Conservation (phyloP, 2,888 invertebrate species). For the Aleiodes leptofemur region DNA sequence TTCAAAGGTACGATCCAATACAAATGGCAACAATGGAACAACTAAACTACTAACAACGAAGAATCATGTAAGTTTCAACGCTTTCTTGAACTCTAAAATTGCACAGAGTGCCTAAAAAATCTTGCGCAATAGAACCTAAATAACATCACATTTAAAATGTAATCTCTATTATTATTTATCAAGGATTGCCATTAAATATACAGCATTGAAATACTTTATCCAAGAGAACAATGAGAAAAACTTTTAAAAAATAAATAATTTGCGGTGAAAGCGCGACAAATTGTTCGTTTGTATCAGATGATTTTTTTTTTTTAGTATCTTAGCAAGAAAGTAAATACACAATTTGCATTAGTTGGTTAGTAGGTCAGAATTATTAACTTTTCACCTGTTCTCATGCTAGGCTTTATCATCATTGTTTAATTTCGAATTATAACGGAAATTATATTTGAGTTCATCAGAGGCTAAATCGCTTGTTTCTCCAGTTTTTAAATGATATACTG, state of each 20-base stretch:
- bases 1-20: constrained; percentile 50
- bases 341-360: constrained; percentile 54
- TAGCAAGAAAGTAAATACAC: constrained; percentile 25
- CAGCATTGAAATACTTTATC: not conserved
- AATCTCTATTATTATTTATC: too few species aligned
- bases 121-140: constrained; percentile 6
- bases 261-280: constrained; percentile 52
- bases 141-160: too few species aligned
- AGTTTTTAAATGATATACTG: too few species aligned
- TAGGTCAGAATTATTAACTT: constrained; percentile 52
- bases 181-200: too few species aligned
- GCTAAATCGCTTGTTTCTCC: too few species aligned
- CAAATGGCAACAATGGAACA: constrained; percentile 52
- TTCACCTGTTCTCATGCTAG: constrained; percentile 39
- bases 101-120: not conserved
- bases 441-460: not conserved
- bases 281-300: constrained; percentile 46
- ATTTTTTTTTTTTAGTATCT: constrained; percentile 42
- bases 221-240: not conserved
- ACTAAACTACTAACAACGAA: constrained; percentile 51
- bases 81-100: constrained; percentile 19
- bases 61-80: constrained; percentile 53
- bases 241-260: constrained; percentile 8
- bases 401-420: constrained; percentile 16
- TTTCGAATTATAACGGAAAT: constrained; percentile 10